Evolutionary conservation across 2,797 vertebrate genomes (phyloP), one percentile per base, ranked within the genome.

Genomic region (Ispidina picta): DNA sequence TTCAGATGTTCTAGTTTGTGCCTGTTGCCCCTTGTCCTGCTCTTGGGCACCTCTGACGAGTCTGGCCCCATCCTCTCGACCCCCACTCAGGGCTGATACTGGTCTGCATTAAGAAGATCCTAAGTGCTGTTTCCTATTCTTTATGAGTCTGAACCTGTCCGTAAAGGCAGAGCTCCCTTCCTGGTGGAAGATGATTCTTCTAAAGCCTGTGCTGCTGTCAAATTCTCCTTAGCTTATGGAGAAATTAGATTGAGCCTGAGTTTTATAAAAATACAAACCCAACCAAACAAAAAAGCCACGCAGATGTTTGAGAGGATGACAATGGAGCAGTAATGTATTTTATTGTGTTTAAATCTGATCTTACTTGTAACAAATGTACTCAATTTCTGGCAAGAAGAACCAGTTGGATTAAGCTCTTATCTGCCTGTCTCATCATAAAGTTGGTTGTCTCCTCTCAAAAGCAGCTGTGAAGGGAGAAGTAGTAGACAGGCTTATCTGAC

Each of bases 121-220:
- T 54, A 46, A 73, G 17, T 1, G 0, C 35, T 8, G 10, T 79
- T 68, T 29, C 35, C 35, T 63, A 2, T 63, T 89, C 48, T 86
- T 74, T 31, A 17, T 22, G 72, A 63, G 46, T 23, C 86, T 86
- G 65, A 93, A 86, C 58, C 72, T 14, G 12, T 10, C 4, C 9
- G 66, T 84, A 46, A 91, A 90, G 81, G 72, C 58, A 52, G 58
- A 94, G 60, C 78, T 92, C 58, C 28, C 22, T 72, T 84, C 69
- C 51, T 46, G n/a, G 17, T 29, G 19, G 49, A 83, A 75, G 52
- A n/a, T 1, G 44, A 33, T 48, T 4, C 81, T 68, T 77, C 58
- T 83, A 71, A 90, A 58, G 21, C 71, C 37, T 21, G 68, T 28
- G 37, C 71, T 91, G 83, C 83, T 18, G 1, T 73, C 78, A 86